These are phyloP conservation scores for Mungos mungo DNA, from an alignment of 2,113 vertebrate genomes.

Conservation along the genomic window DNA sequence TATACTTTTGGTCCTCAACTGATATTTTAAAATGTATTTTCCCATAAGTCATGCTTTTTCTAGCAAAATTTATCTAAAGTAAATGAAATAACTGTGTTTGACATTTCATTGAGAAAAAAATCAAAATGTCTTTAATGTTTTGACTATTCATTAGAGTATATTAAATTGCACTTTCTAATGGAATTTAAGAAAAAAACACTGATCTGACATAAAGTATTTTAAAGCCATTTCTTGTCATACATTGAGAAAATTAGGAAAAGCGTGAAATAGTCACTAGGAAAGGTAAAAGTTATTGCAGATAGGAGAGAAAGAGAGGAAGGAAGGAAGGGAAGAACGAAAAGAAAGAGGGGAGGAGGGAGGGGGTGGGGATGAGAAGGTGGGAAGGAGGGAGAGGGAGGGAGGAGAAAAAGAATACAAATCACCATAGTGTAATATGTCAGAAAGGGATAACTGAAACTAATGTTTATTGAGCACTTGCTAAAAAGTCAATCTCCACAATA, in stretches of 20 bases:
- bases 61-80: conserved; percentile 5
- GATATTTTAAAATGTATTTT: conserved; percentile 41
- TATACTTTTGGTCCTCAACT: background rate
- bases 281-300: background rate
- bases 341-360: fast-evolving
- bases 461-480: background rate
- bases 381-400: too few species aligned
- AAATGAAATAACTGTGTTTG: conserved; percentile 36
- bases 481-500: background rate
- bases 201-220: conserved; percentile 19
- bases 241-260: background rate
- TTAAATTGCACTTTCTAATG: background rate
- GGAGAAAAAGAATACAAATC: background rate
- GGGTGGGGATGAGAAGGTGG: background rate
- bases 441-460: background rate
- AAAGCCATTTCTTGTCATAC: background rate
- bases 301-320: background rate
- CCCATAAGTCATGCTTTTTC: conserved; percentile 25
- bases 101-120: conserved; percentile 54
- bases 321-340: background rate
- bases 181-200: background rate
- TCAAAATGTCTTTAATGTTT: background rate
- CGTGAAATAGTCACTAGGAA: background rate
- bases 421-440: background rate
- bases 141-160: conserved; percentile 23